Evolutionary conservation across 2,888 invertebrate genomes (phyloP).

Genomic region (Marasmarcha lunaedactyla): DNA sequence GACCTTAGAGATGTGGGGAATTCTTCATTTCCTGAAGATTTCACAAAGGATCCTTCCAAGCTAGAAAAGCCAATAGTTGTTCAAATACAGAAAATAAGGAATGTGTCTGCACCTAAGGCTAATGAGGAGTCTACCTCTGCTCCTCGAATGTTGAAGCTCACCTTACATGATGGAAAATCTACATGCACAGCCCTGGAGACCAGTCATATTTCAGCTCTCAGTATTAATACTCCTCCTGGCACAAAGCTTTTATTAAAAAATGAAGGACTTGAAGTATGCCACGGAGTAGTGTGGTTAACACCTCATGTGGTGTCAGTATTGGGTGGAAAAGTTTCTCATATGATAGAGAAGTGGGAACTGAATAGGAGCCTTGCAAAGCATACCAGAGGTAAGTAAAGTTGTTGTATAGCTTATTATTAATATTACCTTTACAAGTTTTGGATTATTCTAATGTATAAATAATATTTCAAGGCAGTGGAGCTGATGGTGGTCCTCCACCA

Average conservation of each 20-base stretch:
- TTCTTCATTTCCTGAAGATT: slow-evolving; percentile 77
- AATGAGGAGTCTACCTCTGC: slow-evolving; percentile 87
- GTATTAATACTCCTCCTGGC: slow-evolving; percentile 89
- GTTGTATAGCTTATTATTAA: background rate
- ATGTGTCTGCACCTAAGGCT: slow-evolving; percentile 90
- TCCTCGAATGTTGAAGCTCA: slow-evolving; percentile 86
- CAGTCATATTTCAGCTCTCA: slow-evolving; percentile 76
- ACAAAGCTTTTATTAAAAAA: slow-evolving; percentile 76
- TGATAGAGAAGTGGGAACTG: slow-evolving; percentile 92
- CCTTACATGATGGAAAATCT: slow-evolving; percentile 86
- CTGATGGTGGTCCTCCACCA: slow-evolving; percentile 86
- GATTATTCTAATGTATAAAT: too few species aligned
- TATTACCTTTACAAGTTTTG: too few species aligned
- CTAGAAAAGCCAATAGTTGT: slow-evolving; percentile 76
- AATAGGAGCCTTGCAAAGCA: slow-evolving; percentile 74
- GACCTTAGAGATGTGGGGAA: slow-evolving; percentile 88
- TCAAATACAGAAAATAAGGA: slow-evolving; percentile 89
- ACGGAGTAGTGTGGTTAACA: slow-evolving; percentile 80
- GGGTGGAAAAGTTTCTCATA: slow-evolving; percentile 85
- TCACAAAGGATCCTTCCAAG: slow-evolving; percentile 68
- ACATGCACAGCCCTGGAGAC: slow-evolving; percentile 84
- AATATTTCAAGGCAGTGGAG: slow-evolving; percentile 52
- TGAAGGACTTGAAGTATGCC: slow-evolving; percentile 68
- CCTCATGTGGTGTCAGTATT: slow-evolving; percentile 77
- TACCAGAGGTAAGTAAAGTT: slow-evolving; percentile 64